These are phyloP conservation scores for Coccyzus lansbergi DNA, from an alignment of 2,797 vertebrate genomes.

Conservation along the genomic window DNA sequence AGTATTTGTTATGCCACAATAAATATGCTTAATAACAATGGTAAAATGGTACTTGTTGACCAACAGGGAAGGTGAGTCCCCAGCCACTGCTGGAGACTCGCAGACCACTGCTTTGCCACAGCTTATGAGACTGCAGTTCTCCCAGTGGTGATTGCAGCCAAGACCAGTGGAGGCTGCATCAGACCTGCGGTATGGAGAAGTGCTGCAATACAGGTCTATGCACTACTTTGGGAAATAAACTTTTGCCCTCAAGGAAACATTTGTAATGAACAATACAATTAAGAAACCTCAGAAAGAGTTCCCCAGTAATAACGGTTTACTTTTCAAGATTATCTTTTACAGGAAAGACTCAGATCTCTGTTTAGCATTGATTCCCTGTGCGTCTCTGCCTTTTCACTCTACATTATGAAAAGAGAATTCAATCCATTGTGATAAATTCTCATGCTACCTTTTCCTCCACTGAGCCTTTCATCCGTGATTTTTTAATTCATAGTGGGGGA, in stretches of 20 bases:
- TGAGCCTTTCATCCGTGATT: background rate
- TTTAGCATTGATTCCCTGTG: background rate
- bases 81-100: too few relatives aligned
- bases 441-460: background rate
- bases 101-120: rapidly evolving
- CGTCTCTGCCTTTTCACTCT: background rate
- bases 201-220: background rate
- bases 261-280: background rate
- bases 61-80: background rate
- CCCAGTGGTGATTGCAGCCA: background rate
- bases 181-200: rapidly evolving
- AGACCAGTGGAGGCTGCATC: background rate
- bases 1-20: background rate
- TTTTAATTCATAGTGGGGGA: background rate
- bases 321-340: background rate
- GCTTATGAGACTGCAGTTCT: background rate
- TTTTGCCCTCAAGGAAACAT: background rate
- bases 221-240: background rate
- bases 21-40: background rate
- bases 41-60: background rate
- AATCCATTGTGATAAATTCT: background rate
- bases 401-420: background rate
- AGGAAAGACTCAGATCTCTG: background rate
- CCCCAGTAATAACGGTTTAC: background rate
- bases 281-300: background rate